Evolutionary conservation across 2,888 invertebrate genomes (phyloP), one percentile per base, ranked within the genome.

Genomic region (Notodonta dromedarius): DNA sequence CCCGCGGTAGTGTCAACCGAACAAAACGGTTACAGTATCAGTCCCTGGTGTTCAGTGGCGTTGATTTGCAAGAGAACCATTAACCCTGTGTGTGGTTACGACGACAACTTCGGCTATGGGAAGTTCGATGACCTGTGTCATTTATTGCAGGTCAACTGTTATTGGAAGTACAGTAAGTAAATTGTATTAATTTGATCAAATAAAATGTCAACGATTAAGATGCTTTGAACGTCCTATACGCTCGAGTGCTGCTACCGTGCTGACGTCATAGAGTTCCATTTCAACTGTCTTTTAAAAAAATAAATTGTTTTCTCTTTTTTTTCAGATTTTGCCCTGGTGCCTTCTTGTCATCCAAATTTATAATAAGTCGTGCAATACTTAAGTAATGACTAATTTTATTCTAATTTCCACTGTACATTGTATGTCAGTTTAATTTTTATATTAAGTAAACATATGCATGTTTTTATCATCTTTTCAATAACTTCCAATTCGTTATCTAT

Each of bases 61-160:
- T 62, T 85, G 56, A 67, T 83, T 13, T 90, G 90, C 65, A 77
- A 70, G 3, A 83, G 75, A 48, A 71, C 73, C 2, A 62, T 65
- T 7, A 67, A 73, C 3, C 76, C 84, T 4, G 70, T 87, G 8
- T 90, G 90, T 73, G 90, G 87, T 0, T 87, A 82, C 52, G 90
- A 91, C 65, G 86, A 88, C 39, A 80, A 71, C 0, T 88, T 84
- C 58, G 90, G 90, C 6, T 86, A 82, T 55, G 88, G 84, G 2
- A 86, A 77, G 67, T 90, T 91, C 64, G 85, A 87, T 48, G 85
- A 90, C 46, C 59, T 88, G 9, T 91, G 90, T 58, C 90, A 91
- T 60, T 82, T 91, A 85, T 60, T 90, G 9, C 80, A 85, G 61
- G 85, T 88, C 2, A 90, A 91, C 64, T 91, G 91, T 63, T 88